Percentiles rank a stretch among this genome's conserved stretches.
Conservation (phyloP, 2,888 invertebrate species). For the Stenichneumon culpator region DNA sequence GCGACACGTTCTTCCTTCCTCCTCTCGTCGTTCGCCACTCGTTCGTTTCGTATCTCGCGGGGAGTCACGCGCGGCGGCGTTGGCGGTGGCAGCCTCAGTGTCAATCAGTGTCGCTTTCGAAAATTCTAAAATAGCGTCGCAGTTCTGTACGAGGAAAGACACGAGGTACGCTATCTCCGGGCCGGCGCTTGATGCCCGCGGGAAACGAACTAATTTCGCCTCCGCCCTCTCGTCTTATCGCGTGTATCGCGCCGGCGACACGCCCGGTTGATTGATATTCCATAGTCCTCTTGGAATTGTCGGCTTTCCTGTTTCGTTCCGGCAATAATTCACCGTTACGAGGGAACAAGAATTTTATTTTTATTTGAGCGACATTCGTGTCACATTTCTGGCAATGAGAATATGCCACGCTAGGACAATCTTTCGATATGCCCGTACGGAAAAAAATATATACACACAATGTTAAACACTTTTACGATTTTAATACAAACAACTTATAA, state of each 20-base stretch:
- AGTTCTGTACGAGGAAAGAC: conserved; percentile 32
- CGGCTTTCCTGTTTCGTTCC: conserved; percentile 4
- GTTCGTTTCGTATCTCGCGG: conserved; percentile 13
- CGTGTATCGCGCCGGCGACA: background rate
- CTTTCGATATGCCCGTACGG: background rate
- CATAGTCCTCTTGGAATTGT: conserved; percentile 29
- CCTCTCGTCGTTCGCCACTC: conserved; percentile 43
- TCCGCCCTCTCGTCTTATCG: conserved; percentile 54
- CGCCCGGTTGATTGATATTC: conserved; percentile 47
- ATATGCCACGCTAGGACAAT: background rate
- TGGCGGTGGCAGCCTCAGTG: conserved; percentile 51
- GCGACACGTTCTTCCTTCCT: conserved; percentile 46
- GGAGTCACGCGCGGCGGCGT: conserved; percentile 13
- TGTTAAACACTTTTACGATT: too few relatives aligned
- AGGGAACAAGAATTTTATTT: background rate
- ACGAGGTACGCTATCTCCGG: background rate
- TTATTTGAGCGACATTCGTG: conserved; percentile 16
- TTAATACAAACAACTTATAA: too few relatives aligned
- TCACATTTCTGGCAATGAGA: conserved; percentile 8
- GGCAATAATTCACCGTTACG: background rate
- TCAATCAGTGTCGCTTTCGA: conserved; percentile 69
- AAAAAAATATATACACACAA: background rate
- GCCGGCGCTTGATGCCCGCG: background rate
- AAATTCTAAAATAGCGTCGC: conserved; percentile 63
- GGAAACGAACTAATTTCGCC: conserved; percentile 53